phyloP scores from a whole-genome alignment of 2,888 invertebrate genomes.

The Hemicrepidius hirtus region DNA sequence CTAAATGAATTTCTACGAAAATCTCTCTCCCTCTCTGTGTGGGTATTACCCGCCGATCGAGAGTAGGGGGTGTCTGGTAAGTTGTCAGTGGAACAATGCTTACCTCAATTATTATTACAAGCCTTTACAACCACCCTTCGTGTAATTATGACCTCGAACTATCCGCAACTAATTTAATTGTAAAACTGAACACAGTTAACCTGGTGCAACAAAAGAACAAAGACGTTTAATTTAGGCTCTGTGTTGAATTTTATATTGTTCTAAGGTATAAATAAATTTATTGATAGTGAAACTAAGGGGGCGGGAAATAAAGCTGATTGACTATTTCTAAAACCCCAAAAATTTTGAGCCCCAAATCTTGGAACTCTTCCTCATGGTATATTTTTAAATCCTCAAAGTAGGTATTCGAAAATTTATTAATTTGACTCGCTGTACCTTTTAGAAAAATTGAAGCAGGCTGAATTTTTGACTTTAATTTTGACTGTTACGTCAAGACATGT shows the following conservation, averaged over 20 bases:
- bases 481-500: too few relatives aligned
- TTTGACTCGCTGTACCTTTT: too few relatives aligned
- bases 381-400: too few relatives aligned
- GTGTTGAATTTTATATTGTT: neutral
- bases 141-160: conserved; percentile 30
- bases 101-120: conserved; percentile 30
- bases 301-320: too few relatives aligned
- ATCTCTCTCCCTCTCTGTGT: neutral
- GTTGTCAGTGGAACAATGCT: conserved; percentile 31
- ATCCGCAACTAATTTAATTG: conserved; percentile 24
- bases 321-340: too few relatives aligned
- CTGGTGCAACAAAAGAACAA: conserved; percentile 22
- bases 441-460: too few relatives aligned
- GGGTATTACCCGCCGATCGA: neutral
- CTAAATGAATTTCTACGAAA: conserved; percentile 10
- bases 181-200: conserved; percentile 10
- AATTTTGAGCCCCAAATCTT: too few relatives aligned
- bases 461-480: too few relatives aligned
- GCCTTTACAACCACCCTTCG: conserved; percentile 12
- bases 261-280: neutral
- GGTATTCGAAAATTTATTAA: too few relatives aligned
- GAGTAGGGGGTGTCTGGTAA: conserved; percentile 38
- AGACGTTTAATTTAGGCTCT: neutral
- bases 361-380: too few relatives aligned
- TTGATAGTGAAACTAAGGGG: too few relatives aligned